These are phyloP conservation scores for Cryptoblepharus egeriae DNA, from an alignment of 2,797 vertebrate genomes.

Conservation along the genomic window DNA sequence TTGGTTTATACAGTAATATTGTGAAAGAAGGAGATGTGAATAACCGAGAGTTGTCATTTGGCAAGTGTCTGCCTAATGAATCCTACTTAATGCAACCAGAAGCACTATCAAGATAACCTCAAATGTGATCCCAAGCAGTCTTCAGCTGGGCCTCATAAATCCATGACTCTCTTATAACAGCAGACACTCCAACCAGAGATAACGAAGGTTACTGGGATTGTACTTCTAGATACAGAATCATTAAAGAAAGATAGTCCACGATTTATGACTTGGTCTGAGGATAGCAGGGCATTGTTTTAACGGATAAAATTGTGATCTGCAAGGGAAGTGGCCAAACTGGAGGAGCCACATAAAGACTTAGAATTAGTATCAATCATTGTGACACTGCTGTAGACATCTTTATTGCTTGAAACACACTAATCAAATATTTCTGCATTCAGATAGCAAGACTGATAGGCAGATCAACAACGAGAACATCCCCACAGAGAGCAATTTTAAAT, in stretches of 20 bases:
- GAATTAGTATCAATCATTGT: slow-evolving; percentile 82
- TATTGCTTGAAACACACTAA: slow-evolving; percentile 82
- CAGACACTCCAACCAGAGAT: slow-evolving; percentile 73
- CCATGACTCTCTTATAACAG: slow-evolving; percentile 68
- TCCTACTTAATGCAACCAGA: slow-evolving; percentile 43
- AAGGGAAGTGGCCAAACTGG: slow-evolving; percentile 74
- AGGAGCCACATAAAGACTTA: slow-evolving; percentile 75
- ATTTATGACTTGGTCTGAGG: slow-evolving; percentile 74
- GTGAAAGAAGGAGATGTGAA: slow-evolving; percentile 44
- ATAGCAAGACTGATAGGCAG: slow-evolving; percentile 75
- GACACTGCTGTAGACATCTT: slow-evolving; percentile 79
- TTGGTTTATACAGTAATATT: slow-evolving; percentile 35
- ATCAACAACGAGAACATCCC: slow-evolving; percentile 63
- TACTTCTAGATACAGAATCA: slow-evolving; percentile 66
- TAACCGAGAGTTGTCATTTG: slow-evolving; percentile 62
- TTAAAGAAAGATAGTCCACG: slow-evolving; percentile 77
- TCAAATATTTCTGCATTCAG: slow-evolving; percentile 77
- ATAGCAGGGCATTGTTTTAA: slow-evolving; percentile 79
- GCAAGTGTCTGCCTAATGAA: slow-evolving; percentile 24
- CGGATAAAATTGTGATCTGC: slow-evolving; percentile 78
- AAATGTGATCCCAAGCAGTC: slow-evolving; percentile 59
- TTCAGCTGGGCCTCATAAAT: slow-evolving; percentile 68
- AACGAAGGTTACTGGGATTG: slow-evolving; percentile 77
- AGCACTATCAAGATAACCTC: slow-evolving; percentile 56
- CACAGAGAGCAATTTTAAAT: slow-evolving; percentile 70